Evolutionary conservation across 2,888 invertebrate genomes (phyloP), one percentile per base, ranked within the genome.

Genomic region (Sarcophaga caerulescens): DNA sequence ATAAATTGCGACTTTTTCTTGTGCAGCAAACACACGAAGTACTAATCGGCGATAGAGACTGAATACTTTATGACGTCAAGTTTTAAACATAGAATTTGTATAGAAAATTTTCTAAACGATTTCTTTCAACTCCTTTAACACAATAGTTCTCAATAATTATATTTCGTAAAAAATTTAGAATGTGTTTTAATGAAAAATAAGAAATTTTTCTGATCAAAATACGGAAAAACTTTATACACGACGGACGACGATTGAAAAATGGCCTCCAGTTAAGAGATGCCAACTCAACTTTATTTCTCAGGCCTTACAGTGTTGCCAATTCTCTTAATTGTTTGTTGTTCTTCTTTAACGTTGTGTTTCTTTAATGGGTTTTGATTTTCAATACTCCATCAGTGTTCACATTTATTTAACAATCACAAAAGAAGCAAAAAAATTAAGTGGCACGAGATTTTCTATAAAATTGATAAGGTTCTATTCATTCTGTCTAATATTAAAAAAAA

Each of bases 1-100:
- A 84, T 65, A 57, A 84, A 79, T 79, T 84, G 74, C 84, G 59
- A 78, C 57, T 74, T 83, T 74, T 73, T 63, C 5, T 74, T 69
- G 5, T 84, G 25, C n/a, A 23, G 45, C 17, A 21, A 45, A 63
- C 63, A 75, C 70, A 65, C 62, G 79, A 80, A 66, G 14, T 4
- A 71, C 25, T 66, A 62, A 83, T 12, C 44, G 19, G 65, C 70
- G 60, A 45, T 60, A 35, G 12, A 66, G 11, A 60, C 25, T 44
- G 17, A 57, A 35, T 52, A 65, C 10, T 14, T 66, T 45, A 45
- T 83, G 77, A 73, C 73, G 68, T 77, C 52, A 71, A 62, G 19
- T n/a, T 63, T 84, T 25, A n/a, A 6, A 11, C 0, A 52, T 59
- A 63, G n/a, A 23, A 10, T 52, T 23, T 4, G 10, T 47, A 21